phyloP scores from a whole-genome alignment of 30 jellyfish, hydroid and myxozoan genomes.

The Mastigias papua region DNA sequence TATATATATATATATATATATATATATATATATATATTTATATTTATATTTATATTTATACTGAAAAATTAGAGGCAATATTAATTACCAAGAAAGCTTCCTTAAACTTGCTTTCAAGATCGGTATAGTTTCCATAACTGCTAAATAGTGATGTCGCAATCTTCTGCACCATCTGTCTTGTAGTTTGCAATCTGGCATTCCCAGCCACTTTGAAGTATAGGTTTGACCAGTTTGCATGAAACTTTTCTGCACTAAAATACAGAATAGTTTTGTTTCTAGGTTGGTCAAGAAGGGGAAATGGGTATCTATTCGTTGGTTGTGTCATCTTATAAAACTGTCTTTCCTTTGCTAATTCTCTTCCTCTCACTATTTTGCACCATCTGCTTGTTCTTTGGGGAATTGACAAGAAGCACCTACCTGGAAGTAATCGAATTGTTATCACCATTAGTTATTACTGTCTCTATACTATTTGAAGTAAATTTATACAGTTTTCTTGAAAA shows the following conservation, averaged over 20 bases:
- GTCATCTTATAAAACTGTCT: conserved; percentile 31
- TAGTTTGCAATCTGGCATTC: neutral
- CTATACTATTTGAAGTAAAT: too few relatives aligned
- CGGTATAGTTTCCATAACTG: conserved; percentile 61
- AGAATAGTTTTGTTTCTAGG: neutral
- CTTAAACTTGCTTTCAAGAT: conserved; percentile 28
- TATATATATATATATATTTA: too few relatives aligned
- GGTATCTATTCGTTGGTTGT: conserved; percentile 19
- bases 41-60: too few relatives aligned
- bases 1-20: too few relatives aligned
- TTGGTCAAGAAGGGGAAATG: conserved; percentile 76
- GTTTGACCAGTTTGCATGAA: conserved; percentile 78
- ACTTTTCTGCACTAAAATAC: conserved; percentile 59
- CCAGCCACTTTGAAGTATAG: conserved; percentile 59
- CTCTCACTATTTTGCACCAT: conserved; percentile 16
- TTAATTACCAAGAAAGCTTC: conserved; percentile 27
- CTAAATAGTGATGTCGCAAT: neutral
- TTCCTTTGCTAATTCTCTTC: neutral
- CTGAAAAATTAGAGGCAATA: neutral
- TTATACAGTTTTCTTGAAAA: too few relatives aligned
- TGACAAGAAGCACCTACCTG: conserved; percentile 28
- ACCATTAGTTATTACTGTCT: too few relatives aligned
- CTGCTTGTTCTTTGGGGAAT: conserved; percentile 23
- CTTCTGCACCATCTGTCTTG: too few relatives aligned
- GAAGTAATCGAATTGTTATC: neutral